These are phyloP conservation scores for Arremon aurantiirostris DNA, from an alignment of 2,797 vertebrate species.

Conservation along the genomic window DNA sequence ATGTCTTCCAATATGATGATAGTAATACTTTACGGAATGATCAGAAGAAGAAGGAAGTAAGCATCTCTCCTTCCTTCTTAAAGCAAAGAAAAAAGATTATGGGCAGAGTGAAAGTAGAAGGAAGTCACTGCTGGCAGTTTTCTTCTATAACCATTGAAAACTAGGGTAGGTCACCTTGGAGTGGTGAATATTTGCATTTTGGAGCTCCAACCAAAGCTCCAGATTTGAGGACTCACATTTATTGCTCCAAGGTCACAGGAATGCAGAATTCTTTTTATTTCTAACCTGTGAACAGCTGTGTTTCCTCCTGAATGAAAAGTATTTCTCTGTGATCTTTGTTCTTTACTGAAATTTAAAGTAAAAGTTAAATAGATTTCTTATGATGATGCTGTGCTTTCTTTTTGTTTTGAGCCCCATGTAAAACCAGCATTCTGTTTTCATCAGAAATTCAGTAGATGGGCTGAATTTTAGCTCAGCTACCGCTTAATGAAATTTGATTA, in stretches of 20 bases:
- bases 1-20: background rate
- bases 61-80: background rate
- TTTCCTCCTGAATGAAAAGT: background rate
- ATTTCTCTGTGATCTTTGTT: background rate
- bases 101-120: background rate
- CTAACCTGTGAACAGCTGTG: rapidly evolving
- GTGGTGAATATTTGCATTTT: background rate
- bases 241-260: background rate
- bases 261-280: background rate
- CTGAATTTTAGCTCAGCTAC: background rate
- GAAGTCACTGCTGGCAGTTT: background rate
- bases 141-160: background rate
- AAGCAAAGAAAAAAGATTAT: background rate
- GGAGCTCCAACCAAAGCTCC: background rate
- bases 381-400: background rate
- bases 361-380: background rate
- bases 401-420: background rate
- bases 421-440: background rate
- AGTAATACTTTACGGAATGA: background rate
- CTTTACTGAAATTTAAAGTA: background rate
- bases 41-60: background rate
- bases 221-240: background rate
- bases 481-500: background rate
- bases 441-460: background rate
- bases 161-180: background rate